phyloP scores from a whole-genome alignment of 1,140 invertebrate genomes.

The Drosophila guanche region DNA sequence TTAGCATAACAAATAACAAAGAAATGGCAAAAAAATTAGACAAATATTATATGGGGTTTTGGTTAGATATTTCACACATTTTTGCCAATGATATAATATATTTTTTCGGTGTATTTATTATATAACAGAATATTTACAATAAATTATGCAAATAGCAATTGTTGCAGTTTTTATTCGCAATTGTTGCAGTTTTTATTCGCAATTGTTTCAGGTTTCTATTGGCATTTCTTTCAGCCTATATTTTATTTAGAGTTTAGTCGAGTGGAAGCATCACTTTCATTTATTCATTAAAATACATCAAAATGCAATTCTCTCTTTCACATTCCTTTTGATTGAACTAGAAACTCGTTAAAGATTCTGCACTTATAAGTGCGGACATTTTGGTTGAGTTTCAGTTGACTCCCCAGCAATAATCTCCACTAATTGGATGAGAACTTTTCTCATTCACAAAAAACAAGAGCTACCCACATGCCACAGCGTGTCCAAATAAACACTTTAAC shows the following conservation, averaged over 20 bases:
- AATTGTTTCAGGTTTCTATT: neutral
- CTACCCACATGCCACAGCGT: conserved; percentile 21
- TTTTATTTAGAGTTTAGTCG: no score
- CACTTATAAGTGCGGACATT: conserved; percentile 10
- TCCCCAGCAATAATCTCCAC: conserved; percentile 26
- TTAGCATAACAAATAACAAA: conserved; percentile 15
- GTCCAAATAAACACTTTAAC: conserved; percentile 30
- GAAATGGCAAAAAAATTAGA: conserved; percentile 8
- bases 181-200: no score
- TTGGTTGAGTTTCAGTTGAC: conserved; percentile 14
- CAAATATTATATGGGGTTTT: conserved; percentile 14
- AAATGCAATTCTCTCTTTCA: neutral
- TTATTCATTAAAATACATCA: no score
- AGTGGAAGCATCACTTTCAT: neutral
- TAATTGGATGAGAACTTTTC: conserved; percentile 53
- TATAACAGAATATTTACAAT: no score
- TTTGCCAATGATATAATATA: neutral
- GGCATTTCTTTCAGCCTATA: neutral
- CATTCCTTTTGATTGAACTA: neutral
- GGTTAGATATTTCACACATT: neutral
- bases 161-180: no score
- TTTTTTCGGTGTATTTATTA: neutral
- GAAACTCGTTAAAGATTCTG: conserved; percentile 6
- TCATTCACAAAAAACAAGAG: conserved; percentile 11
- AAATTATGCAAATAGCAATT: neutral